Conservation (phyloP, 2,888 invertebrate species). For the Ochropleura plecta region DNA sequence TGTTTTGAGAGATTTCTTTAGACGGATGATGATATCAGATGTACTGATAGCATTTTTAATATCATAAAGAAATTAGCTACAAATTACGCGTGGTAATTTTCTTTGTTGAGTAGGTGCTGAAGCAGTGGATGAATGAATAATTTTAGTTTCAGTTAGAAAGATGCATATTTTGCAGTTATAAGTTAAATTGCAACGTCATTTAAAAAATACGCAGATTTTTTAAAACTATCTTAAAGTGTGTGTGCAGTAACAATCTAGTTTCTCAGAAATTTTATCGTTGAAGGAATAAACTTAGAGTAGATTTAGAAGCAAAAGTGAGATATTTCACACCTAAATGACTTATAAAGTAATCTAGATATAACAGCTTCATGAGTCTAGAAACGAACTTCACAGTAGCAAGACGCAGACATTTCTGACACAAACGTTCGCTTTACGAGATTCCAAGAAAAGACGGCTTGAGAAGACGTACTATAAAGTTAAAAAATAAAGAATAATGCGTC, state of each 20-base stretch:
- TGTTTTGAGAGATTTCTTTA: conserved; percentile 18
- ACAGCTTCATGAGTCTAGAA: conserved; percentile 41
- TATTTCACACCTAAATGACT: conserved; percentile 5
- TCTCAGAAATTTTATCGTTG: not conserved
- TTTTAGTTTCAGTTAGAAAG: too few relatives aligned
- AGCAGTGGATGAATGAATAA: too few relatives aligned
- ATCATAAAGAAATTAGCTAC: not conserved
- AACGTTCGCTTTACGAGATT: conserved; percentile 22
- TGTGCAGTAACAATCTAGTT: conserved; percentile 2
- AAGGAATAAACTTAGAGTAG: conserved; percentile 24
- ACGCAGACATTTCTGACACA: conserved; percentile 27
- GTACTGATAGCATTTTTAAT: not conserved
- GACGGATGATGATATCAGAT: not conserved
- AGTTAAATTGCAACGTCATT: not conserved
- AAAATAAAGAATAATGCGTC: not conserved
- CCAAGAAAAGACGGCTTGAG: conserved; percentile 4
- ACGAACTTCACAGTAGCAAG: conserved; percentile 31
- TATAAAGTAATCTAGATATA: conserved; percentile 10
- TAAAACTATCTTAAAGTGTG: not conserved
- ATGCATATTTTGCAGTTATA: not conserved
- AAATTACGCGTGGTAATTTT: not conserved
- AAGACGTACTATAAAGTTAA: not conserved
- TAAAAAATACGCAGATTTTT: not conserved
- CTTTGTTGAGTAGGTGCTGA: not conserved
- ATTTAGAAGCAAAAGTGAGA: conserved; percentile 7